Evolutionary conservation across 2,797 vertebrate genomes (phyloP), one percentile per base, ranked within the genome.

Genomic region (Tenualosa ilisha): DNA sequence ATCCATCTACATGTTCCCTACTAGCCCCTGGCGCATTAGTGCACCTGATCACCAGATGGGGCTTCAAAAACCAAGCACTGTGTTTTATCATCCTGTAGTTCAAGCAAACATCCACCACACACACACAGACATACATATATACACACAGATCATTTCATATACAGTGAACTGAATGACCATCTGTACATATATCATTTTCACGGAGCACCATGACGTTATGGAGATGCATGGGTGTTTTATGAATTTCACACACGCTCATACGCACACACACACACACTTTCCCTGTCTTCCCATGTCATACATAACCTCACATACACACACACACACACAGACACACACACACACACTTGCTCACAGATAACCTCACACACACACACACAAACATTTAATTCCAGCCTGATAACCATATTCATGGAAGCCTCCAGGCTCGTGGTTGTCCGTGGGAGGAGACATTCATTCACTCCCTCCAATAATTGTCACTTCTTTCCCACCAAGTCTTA

Each of bases 301-400:
- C 51, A 54, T 15, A 54, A 15, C 51, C 51, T 54, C 51, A 54
- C 51, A 46, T 54, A 54, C 51, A 54, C 15, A 54, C 12, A 54
- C 63, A 61, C 81, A 84, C 82, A 81, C 79, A 51, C 85, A 87
- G 82, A 87, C 75, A 86, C 40, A 50, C 24, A 68, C 63, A 68
- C 63, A 61, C 81, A 84, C 85, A 83, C 75, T 84, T 75, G 51
- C 84, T 83, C 81, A 89, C 85, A 54, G 46, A 31, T 46, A 15
- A 13, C 51, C 51, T 53, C 82, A 81, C 79, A 51, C 85, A 87
- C 83, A 87, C 83, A 86, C 40, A 50, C 24, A 68, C 63, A 68
- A 8, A 75, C 37, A 40, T 31, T 26, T 75, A 75, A 75, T 79
- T 79, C 72, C 40, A 79, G 15, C 61, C 46, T 46, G 37, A 79